These are phyloP conservation scores for Vanessa cardui DNA, from an alignment of 2,888 invertebrate genomes.

Conservation along the genomic window DNA sequence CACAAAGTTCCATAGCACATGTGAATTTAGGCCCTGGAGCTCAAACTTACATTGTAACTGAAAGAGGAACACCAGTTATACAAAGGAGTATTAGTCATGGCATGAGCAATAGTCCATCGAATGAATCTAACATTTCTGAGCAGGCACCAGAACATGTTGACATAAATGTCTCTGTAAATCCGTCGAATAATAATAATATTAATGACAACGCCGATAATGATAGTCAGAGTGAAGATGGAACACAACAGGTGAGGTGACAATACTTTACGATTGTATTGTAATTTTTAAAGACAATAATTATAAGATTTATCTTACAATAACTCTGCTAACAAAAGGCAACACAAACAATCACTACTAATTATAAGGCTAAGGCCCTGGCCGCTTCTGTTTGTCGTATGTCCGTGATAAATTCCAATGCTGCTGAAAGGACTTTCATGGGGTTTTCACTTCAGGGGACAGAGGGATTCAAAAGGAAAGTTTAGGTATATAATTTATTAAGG, in stretches of 20 bases:
- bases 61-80: slow-evolving; percentile 54
- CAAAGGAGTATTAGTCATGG: slow-evolving; percentile 56
- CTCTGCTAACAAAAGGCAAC: too few relatives aligned
- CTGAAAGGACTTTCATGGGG: too few relatives aligned
- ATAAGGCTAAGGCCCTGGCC: too few relatives aligned
- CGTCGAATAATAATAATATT: slow-evolving; percentile 75
- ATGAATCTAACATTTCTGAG: slow-evolving; percentile 65
- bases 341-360: too few relatives aligned
- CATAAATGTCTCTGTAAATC: slow-evolving; percentile 72
- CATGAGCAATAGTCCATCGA: slow-evolving; percentile 60
- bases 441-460: too few relatives aligned
- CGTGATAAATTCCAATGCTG: too few relatives aligned
- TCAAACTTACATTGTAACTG: slow-evolving; percentile 67
- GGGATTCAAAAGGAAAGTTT: too few relatives aligned
- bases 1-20: slow-evolving; percentile 74
- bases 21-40: slow-evolving; percentile 61
- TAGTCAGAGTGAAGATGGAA: slow-evolving; percentile 75
- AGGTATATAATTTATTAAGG: too few relatives aligned
- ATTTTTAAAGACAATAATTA: too few relatives aligned
- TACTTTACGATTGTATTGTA: slow-evolving; percentile 2
- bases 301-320: too few relatives aligned
- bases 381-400: too few relatives aligned
- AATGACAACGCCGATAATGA: slow-evolving; percentile 75
- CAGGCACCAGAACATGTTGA: slow-evolving; percentile 61
- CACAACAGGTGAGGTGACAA: slow-evolving; percentile 62